Percentiles rank a stretch among this genome's conserved stretches.
Evolutionary conservation across 2,797 vertebrate genomes (phyloP).

Genomic region (Trichosurus vulpecula): DNA sequence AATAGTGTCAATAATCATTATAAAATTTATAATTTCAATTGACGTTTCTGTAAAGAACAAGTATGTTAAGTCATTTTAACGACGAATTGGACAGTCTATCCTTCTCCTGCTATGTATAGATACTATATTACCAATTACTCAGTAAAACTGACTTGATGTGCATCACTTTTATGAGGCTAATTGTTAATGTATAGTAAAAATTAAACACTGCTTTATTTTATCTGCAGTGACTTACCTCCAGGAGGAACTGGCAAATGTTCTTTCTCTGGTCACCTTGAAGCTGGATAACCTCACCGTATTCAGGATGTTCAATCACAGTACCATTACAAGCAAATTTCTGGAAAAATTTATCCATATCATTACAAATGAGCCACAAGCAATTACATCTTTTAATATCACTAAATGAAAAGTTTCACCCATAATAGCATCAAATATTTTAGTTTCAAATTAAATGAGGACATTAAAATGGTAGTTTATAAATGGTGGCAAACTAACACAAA

Average conservation of each 20-base stretch:
- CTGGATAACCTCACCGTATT: conserved; percentile 91
- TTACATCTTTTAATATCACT: not conserved
- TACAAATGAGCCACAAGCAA: not conserved
- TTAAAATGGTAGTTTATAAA: not conserved
- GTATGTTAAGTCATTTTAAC: not conserved
- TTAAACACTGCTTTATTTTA: not conserved
- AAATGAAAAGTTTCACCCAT: not conserved
- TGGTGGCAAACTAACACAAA: not conserved
- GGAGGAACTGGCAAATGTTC: conserved; percentile 90
- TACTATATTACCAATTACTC: not conserved
- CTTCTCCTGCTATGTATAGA: not conserved
- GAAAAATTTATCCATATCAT: conserved; percentile 36
- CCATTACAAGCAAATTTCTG: conserved; percentile 92
- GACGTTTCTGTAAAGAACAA: not conserved
- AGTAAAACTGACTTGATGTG: not conserved
- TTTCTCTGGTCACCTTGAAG: conserved; percentile 90
- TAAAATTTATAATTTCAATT: not conserved
- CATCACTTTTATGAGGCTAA: not conserved
- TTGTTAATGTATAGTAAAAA: not conserved
- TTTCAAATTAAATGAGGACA: not conserved
- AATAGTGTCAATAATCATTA: not conserved
- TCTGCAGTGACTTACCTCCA: conserved; percentile 85
- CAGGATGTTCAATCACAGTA: conserved; percentile 90
- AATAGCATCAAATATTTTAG: not conserved
- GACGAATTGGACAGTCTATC: not conserved